A percentile compares a stretch with the other conserved stretches of the same genome.
Evolutionary conservation across 2,797 vertebrate species (phyloP).

Genomic region (Psittacula echo): DNA sequence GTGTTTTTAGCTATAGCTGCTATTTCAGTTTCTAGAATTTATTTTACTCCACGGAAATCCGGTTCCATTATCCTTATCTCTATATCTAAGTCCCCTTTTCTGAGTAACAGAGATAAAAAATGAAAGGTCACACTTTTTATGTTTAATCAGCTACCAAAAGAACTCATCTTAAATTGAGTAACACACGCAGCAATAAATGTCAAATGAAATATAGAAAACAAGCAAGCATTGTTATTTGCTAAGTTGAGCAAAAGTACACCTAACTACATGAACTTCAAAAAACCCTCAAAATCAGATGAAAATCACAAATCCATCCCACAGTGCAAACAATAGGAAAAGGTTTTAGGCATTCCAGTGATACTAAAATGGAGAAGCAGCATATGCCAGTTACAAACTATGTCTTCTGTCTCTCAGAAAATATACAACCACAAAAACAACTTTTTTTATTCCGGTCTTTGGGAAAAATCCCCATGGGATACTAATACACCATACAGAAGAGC

Average conservation of each 20-base stretch:
- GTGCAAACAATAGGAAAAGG: not conserved
- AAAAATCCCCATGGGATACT: not conserved
- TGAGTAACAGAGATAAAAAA: not conserved
- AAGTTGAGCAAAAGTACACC: not conserved
- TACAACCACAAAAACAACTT: not conserved
- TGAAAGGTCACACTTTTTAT: not conserved
- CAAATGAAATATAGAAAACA: not conserved
- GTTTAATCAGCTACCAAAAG: not conserved
- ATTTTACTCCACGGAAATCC: not conserved
- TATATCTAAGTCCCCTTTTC: not conserved
- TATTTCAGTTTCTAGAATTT: not conserved
- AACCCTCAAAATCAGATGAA: not conserved
- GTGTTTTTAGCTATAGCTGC: not conserved
- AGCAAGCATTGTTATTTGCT: not conserved
- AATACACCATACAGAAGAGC: not conserved
- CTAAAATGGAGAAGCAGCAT: not conserved
- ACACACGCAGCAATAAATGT: not conserved
- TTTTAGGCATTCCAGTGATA: not conserved
- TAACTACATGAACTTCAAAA: not conserved
- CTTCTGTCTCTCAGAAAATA: not conserved
- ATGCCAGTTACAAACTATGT: not conserved
- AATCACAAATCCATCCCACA: not conserved
- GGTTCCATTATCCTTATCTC: not conserved
- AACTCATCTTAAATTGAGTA: not conserved
- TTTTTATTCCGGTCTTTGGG: not conserved